These are phyloP conservation scores for Pseudoips prasinana DNA, from an alignment of 2,888 invertebrate genomes.

Conservation along the genomic window DNA sequence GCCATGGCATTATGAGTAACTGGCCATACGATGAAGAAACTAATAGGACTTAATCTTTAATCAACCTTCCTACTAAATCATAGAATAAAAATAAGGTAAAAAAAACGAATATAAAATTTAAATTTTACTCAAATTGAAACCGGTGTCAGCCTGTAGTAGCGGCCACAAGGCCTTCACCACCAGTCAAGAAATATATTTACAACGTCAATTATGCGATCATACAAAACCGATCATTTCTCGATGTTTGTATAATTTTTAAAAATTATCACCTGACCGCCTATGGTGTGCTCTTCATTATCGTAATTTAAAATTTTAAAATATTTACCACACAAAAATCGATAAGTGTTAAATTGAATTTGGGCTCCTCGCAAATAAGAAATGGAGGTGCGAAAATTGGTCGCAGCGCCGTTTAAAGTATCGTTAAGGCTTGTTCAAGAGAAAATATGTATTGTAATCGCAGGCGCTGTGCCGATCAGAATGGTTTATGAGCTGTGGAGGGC, in stretches of 20 bases:
- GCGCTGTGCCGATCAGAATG: conserved; percentile 41
- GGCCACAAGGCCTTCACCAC: conserved; percentile 2
- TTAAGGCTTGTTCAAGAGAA: conserved; percentile 68
- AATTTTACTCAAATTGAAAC: background rate
- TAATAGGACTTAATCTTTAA: too few species aligned
- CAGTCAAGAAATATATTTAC: conserved; percentile 42
- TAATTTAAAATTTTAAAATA: conserved; percentile 64
- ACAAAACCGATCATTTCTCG: conserved; percentile 49
- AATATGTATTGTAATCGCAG: conserved; percentile 73
- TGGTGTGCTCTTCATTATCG: conserved; percentile 62
- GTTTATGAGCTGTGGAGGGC: conserved; percentile 67
- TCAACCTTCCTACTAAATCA: too few species aligned
- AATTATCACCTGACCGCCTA: conserved; percentile 62
- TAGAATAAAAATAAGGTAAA: too few species aligned
- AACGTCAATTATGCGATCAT: conserved; percentile 58
- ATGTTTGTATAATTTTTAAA: conserved; percentile 61
- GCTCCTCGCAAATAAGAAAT: conserved; percentile 74
- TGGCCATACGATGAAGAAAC: too few species aligned
- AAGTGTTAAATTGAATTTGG: conserved; percentile 78
- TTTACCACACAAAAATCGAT: conserved; percentile 62
- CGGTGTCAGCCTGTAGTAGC: conserved; percentile 8
- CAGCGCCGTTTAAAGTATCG: conserved; percentile 75
- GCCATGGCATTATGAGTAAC: too few species aligned
- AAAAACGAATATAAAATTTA: background rate
- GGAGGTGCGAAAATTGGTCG: conserved; percentile 73